Evolutionary conservation across 2,797 vertebrate genomes (phyloP).

Genomic region (Morus bassanus): DNA sequence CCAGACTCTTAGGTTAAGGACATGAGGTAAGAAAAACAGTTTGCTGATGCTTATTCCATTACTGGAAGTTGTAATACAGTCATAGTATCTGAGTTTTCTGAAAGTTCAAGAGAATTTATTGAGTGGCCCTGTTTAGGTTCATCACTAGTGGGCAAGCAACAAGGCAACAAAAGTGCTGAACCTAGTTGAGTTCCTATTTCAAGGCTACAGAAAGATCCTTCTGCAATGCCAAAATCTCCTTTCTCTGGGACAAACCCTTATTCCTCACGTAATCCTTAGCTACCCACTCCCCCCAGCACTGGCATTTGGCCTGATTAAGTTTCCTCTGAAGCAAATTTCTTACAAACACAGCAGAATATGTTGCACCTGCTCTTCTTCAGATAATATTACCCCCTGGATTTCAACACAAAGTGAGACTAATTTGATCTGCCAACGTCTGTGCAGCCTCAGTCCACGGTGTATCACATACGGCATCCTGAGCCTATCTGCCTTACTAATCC

Average conservation of each 20-base stretch:
- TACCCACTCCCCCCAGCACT: background rate
- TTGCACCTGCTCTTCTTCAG: conserved; percentile 50
- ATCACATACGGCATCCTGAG: background rate
- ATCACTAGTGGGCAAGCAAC: background rate
- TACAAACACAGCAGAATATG: conserved; percentile 17
- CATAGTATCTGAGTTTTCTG: background rate
- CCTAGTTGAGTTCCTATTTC: background rate
- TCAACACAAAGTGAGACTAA: conserved; percentile 40
- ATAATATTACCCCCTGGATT: conserved; percentile 37
- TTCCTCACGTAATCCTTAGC: background rate
- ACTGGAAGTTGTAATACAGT: background rate
- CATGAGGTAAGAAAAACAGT: background rate
- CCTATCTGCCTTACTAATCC: background rate
- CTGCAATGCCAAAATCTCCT: background rate
- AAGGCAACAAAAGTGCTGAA: background rate
- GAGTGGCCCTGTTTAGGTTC: background rate
- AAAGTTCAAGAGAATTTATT: background rate
- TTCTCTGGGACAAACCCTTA: background rate
- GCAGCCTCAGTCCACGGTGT: background rate
- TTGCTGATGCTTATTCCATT: background rate
- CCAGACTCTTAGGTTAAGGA: background rate
- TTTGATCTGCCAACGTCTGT: conserved; percentile 31
- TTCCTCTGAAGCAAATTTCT: conserved; percentile 37
- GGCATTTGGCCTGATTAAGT: conserved; percentile 30
- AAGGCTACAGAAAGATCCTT: background rate